These are phyloP conservation scores for Agapostemon virescens DNA, from an alignment of 2,888 invertebrate genomes.

Conservation along the genomic window DNA sequence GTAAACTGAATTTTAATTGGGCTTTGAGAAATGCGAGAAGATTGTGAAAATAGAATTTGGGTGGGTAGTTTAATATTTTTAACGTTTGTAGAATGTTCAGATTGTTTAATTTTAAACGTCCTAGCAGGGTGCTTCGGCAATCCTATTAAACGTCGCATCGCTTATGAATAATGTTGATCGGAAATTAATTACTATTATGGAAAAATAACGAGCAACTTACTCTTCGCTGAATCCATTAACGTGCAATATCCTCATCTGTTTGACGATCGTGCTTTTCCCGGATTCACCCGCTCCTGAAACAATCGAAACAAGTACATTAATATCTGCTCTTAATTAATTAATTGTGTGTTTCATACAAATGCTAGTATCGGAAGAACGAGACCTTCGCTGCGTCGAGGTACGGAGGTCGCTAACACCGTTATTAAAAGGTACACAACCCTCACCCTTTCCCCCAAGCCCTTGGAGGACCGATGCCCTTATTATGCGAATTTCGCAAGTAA, in stretches of 20 bases:
- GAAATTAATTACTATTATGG: too few relatives aligned
- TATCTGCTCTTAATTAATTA: background rate
- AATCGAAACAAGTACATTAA: background rate
- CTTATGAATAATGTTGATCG: too few relatives aligned
- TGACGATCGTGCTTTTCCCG: constrained; percentile 99
- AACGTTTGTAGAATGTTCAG: too few relatives aligned
- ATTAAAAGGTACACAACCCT: background rate
- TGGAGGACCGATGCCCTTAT: background rate
- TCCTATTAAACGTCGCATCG: too few relatives aligned
- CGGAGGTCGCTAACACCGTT: background rate
- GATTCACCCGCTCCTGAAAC: constrained; percentile 96
- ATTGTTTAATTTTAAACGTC: too few relatives aligned
- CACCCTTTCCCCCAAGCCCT: background rate
- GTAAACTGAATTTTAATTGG: too few relatives aligned
- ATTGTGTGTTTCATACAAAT: background rate
- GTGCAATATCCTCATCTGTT: constrained; percentile 99
- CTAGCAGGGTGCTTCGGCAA: too few relatives aligned
- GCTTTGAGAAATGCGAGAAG: too few relatives aligned
- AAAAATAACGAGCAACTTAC: constrained; percentile 81
- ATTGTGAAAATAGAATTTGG: too few relatives aligned
- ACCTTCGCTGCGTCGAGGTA: background rate
- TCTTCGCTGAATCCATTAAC: constrained; percentile 99
- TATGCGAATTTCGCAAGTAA: background rate
- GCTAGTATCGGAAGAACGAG: background rate
- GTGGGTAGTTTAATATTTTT: too few relatives aligned